Conservation (phyloP, 2,797 vertebrate genomes). For the Artibeus lituratus region DNA sequence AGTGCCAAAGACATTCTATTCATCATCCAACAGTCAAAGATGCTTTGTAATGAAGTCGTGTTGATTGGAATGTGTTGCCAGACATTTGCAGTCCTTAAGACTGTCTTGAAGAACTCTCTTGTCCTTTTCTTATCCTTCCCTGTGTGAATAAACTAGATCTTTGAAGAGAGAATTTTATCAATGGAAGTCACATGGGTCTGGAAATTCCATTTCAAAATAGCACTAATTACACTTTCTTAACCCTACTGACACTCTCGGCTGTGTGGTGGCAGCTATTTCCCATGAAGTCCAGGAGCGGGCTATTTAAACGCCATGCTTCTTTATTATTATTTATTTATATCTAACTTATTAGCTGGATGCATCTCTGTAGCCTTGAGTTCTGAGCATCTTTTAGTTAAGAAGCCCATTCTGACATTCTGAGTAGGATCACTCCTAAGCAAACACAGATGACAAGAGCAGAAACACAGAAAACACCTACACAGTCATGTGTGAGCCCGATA, state of each 20-base stretch:
- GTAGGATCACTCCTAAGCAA: constrained; percentile 11
- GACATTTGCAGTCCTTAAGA: constrained; percentile 4
- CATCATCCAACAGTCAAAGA: background rate
- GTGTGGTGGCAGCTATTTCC: background rate
- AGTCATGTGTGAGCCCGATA: background rate
- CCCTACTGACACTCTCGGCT: constrained; percentile 40
- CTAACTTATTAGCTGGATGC: constrained; percentile 47
- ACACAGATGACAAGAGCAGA: constrained; percentile 9
- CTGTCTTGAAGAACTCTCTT: background rate
- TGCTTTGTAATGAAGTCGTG: background rate
- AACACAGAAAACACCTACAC: background rate
- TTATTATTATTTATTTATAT: constrained; percentile 64
- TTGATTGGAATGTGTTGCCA: constrained; percentile 33
- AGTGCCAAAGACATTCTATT: background rate
- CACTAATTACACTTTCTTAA: constrained; percentile 66
- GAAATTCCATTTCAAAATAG: constrained; percentile 43
- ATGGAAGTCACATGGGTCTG: constrained; percentile 37
- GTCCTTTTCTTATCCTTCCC: constrained; percentile 8
- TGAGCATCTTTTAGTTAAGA: constrained; percentile 60
- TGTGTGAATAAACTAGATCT: constrained; percentile 35
- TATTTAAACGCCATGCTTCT: constrained; percentile 53
- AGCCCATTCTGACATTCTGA: constrained; percentile 21
- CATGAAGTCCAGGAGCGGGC: constrained; percentile 25
- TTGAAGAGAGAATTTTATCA: constrained; percentile 59
- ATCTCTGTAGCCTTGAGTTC: constrained; percentile 20